Evolutionary conservation across 1,140 invertebrate species (phyloP), one percentile per base, ranked within the genome.

Genomic region (Drepana arcuata): DNA sequence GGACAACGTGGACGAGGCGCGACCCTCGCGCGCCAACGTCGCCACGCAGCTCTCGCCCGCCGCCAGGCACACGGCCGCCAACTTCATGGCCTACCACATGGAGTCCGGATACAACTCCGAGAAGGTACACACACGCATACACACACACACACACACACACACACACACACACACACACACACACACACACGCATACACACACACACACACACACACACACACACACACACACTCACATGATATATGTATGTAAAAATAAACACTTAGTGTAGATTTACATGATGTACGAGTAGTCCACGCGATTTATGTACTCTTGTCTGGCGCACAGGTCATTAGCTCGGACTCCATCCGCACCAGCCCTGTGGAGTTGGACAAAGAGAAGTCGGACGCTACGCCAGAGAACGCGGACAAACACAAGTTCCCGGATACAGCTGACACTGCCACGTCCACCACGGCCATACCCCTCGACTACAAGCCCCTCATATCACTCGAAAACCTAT

Each of bases 71-170:
- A 77, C 78, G 1, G 77, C 75, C 9, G 73, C 72, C 18, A 75
- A 77, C 57, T 82, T 84, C 43, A 74, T 79, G 7, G 65, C 71
- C 7, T 82, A 78, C 57, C 74, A 77, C 54, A 84, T 85, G 41
- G 90, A 91, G 49, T 90, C 89, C 1, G 89, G 89, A 1, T 91
- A 91, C 50, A 90, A 89, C 74, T 91, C 90, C 0, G 89, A 91
- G 48, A 91, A 91, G 58, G n/a, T n/a, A n/a, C n/a, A n/a, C n/a
- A n/a, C n/a, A n/a, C n/a, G n/a, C n/a, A n/a, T n/a, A n/a, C n/a
- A n/a, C n/a, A n/a, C n/a, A n/a, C n/a, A n/a, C n/a, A n/a, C n/a
- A n/a, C n/a, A n/a, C n/a, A n/a, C n/a, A n/a, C n/a, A n/a, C n/a
- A n/a, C n/a, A n/a, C n/a, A n/a, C n/a, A n/a, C n/a, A n/a, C n/a